Base-by-base conservation (phyloP, 2,113 vertebrate genomes). In the Pangasianodon gigas region DNA sequence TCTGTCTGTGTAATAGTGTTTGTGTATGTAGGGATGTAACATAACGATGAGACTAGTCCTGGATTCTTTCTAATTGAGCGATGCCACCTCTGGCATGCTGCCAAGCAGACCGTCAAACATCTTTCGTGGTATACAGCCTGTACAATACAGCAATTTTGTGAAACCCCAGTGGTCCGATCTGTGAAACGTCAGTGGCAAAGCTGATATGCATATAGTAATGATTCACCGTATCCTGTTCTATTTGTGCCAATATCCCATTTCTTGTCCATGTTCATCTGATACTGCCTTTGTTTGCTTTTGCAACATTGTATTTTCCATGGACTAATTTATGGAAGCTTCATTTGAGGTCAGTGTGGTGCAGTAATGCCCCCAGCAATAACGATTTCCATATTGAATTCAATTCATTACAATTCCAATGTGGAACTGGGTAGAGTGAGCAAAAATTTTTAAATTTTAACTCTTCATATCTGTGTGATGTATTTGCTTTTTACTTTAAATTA, bases 91-190 rank as follows among this genome's bases (percentile, higher is more conserved):
- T 93, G 93, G 93, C 89, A 44, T 90, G 44, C 26, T 0, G 90
- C 94, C 92, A 74, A 74, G 44, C 74, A 86, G 90, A 91, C 83
- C 88, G 92, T 94, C 93, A 87, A 91, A 90, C 93, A 86, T 91
- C 86, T 89, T 91, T 94, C 0, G 4, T 37, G 52, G 54, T 94
- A 90, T 94, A 91, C 86, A 80, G 81, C 87, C 86, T 1, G 79
- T 92, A 95, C 93, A 93, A 94, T 94, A 93, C 93, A 80, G 79
- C 84, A 90, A 92, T 95, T 95, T 94, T 94, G 87, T 92, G 88
- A 56, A 54, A 74, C 86, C 91, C 80, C 48, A 77, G 88, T 7
- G 37, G 26, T 48, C 56, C 44, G 2, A 58, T 87, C 52, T 44
- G 85, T n/a, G 19, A 62, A 46, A 13, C 77, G 7, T n/a, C 26